Percentiles rank a stretch among this genome's conserved stretches.
These are phyloP conservation scores for Liposcelis brunnea DNA, from an alignment of 2,888 invertebrate genomes.

Conservation along the genomic window DNA sequence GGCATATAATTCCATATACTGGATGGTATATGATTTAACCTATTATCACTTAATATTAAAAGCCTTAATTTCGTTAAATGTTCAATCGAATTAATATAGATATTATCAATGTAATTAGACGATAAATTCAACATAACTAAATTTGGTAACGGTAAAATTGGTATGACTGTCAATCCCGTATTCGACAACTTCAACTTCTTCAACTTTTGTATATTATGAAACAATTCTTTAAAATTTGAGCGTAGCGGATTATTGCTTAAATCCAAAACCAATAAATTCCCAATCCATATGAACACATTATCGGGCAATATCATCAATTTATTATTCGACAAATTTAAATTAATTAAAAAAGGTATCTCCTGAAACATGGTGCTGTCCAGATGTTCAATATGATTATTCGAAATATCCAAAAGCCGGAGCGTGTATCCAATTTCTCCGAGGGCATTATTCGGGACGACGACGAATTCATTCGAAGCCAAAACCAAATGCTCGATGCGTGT, in stretches of 20 bases:
- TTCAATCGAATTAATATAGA: constrained; percentile 46
- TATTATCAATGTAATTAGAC: constrained; percentile 54
- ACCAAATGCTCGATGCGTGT: constrained; percentile 66
- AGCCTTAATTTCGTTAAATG: constrained; percentile 40
- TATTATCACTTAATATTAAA: constrained; percentile 61
- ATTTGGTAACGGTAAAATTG: constrained; percentile 54
- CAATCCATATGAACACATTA: constrained; percentile 70
- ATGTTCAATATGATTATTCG: constrained; percentile 65
- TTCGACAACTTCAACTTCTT: constrained; percentile 58
- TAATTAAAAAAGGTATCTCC: constrained; percentile 59
- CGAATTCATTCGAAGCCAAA: constrained; percentile 58
- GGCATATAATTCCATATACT: constrained; percentile 55
- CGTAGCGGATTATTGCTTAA: constrained; percentile 63
- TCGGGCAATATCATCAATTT: constrained; percentile 70
- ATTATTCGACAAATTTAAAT: constrained; percentile 61
- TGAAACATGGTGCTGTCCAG: constrained; percentile 76
- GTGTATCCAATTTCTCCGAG: constrained; percentile 65
- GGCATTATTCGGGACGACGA: constrained; percentile 60
- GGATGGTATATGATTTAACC: constrained; percentile 53
- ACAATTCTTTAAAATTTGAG: constrained; percentile 73
- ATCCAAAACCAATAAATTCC: constrained; percentile 60
- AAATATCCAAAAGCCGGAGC: constrained; percentile 57
- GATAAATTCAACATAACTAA: constrained; percentile 66
- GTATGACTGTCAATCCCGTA: constrained; percentile 58
- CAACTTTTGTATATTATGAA: constrained; percentile 68